Conservation (phyloP, 2,888 invertebrate genomes). For the Netelia melanura region DNA sequence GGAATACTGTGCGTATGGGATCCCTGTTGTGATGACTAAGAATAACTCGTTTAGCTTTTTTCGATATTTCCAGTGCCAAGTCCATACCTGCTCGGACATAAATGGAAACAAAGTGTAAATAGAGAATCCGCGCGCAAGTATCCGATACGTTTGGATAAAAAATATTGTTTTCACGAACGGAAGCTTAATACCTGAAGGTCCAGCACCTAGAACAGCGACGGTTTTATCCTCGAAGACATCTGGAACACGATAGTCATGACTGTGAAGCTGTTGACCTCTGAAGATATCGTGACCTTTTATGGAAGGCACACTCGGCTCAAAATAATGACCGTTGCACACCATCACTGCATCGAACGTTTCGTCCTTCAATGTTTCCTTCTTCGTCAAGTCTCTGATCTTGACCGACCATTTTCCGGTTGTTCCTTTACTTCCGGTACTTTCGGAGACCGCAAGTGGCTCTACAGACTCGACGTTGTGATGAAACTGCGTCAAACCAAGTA, state of each 20-base stretch:
- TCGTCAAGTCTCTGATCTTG: conserved; percentile 79
- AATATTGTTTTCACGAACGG: background rate
- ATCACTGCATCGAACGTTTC: conserved; percentile 83
- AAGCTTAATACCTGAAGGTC: conserved; percentile 81
- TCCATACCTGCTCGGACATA: conserved; percentile 80
- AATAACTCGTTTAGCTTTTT: conserved; percentile 85
- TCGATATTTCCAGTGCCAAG: conserved; percentile 83
- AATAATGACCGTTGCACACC: conserved; percentile 86
- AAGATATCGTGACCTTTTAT: conserved; percentile 84
- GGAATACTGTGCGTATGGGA: conserved; percentile 88
- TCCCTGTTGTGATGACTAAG: conserved; percentile 90
- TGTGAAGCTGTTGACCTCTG: conserved; percentile 81
- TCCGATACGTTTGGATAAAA: background rate
- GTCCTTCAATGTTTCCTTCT: conserved; percentile 68
- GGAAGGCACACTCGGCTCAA: conserved; percentile 85
- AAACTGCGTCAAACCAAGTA: conserved; percentile 73
- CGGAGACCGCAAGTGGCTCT: conserved; percentile 71
- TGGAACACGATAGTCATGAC: conserved; percentile 84
- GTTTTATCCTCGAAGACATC: conserved; percentile 79
- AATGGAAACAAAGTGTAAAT: conserved; percentile 10
- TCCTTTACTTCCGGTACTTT: conserved; percentile 45
- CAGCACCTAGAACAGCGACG: conserved; percentile 83
- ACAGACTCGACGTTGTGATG: conserved; percentile 80
- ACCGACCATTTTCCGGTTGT: conserved; percentile 79
- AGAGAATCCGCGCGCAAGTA: background rate